Evolutionary conservation across 2,113 vertebrate species (phyloP), one percentile per base, ranked within the genome.

Genomic region (Chitala chitala): DNA sequence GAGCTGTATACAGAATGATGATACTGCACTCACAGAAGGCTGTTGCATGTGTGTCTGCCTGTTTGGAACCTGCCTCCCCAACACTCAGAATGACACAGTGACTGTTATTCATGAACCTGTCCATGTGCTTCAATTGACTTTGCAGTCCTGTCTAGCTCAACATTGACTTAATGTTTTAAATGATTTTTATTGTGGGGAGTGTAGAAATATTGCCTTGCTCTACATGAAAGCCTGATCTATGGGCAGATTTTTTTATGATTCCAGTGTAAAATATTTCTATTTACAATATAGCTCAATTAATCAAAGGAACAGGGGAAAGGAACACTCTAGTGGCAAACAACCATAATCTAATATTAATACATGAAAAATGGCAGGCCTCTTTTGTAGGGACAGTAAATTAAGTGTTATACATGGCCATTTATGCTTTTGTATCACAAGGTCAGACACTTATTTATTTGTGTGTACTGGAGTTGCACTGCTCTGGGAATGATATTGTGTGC

Each of bases 301-400:
- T 92, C 90, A 91, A 86, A 84, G 83, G 80, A 84, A 87, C 85
- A 86, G 86, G 79, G 85, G 84, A 85, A 85, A 86, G 83, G 83
- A 85, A 85, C 84, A 81, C 87, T 88, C 85, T 85, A 87, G 86
- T 84, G 87, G 87, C 84, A 85, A 84, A 92, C 87, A 91, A 88
- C 89, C 89, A 86, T 94, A 94, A 94, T 94, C 90, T 93, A 95
- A 94, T 93, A 94, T 94, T 92, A 92, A 94, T 93, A 91, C 88
- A 91, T 94, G 93, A 96, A 92, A 93, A 94, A 96, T 94, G 92
- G 92, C 84, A 84, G 90, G 86, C 88, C 87, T 89, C 80, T 83
- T 92, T 89, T 80, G 85, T 79, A 84, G 90, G 93, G 94, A 96
- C 92, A 93, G 93, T 96, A 97, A 96, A 98, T 98, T 94, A 95